Evolutionary conservation across 2,113 vertebrate genomes (phyloP).

Genomic region (Murina feae): DNA sequence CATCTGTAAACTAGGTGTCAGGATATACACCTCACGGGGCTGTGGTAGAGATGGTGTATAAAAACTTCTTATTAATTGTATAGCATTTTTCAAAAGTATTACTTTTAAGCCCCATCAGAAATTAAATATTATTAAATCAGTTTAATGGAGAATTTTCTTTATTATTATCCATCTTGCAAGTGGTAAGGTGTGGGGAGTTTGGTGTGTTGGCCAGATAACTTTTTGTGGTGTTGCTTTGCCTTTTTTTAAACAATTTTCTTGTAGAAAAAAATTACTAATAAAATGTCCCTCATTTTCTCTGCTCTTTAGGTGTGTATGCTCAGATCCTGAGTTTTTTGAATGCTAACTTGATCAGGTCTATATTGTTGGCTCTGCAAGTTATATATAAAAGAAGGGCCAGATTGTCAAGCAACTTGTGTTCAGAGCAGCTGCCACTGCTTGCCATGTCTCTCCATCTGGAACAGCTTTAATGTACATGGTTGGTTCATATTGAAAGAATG

Average conservation of each 20-base stretch:
- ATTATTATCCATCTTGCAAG: background rate
- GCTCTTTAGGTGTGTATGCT: background rate
- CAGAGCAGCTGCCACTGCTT: conserved; percentile 69
- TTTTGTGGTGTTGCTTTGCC: background rate
- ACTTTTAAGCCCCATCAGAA: background rate
- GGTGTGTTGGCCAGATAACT: background rate
- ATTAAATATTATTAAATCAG: background rate
- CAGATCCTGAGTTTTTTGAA: background rate
- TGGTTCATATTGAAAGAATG: conserved; percentile 58
- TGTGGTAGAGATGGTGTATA: background rate
- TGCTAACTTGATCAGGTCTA: background rate
- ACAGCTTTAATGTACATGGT: conserved; percentile 72
- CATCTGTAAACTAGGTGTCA: background rate
- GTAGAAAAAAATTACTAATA: background rate
- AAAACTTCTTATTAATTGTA: background rate
- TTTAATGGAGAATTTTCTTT: background rate
- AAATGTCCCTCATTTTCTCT: background rate
- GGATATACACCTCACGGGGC: background rate
- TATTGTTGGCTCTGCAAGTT: conserved; percentile 48
- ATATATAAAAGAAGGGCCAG: conserved; percentile 45
- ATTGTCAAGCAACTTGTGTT: conserved; percentile 65
- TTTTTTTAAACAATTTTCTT: background rate
- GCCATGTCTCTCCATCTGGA: conserved; percentile 60
- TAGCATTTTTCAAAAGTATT: conserved; percentile 6
- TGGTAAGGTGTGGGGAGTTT: background rate